These are phyloP conservation scores for Sisor rabdophorus DNA, from an alignment of 2,113 vertebrate species.

Conservation along the genomic window DNA sequence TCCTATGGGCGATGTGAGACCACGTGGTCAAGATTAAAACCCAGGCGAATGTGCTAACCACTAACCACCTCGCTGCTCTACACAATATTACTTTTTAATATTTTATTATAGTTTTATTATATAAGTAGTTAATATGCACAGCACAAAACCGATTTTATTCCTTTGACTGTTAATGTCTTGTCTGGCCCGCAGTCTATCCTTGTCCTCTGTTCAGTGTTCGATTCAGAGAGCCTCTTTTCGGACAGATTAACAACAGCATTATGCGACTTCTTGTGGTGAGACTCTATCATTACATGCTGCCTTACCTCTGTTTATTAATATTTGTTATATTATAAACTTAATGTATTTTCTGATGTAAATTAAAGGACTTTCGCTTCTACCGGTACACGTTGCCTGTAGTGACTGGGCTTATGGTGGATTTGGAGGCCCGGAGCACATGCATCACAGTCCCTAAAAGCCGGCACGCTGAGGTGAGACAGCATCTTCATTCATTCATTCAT, in stretches of 20 bases:
- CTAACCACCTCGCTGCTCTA: too few relatives aligned
- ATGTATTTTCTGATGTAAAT: slow-evolving; percentile 20
- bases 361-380: slow-evolving; percentile 95
- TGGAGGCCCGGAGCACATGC: slow-evolving; percentile 93
- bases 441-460: slow-evolving; percentile 94
- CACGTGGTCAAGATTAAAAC: too few relatives aligned
- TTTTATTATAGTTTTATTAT: too few relatives aligned
- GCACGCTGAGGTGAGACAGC: slow-evolving; percentile 83
- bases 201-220: slow-evolving; percentile 81
- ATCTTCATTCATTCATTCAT: too few relatives aligned
- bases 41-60: too few relatives aligned
- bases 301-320: not conserved
- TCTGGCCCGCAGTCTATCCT: slow-evolving; percentile 76
- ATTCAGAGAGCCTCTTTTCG: slow-evolving; percentile 82
- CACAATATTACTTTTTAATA: too few relatives aligned
- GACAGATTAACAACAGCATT: slow-evolving; percentile 87
- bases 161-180: slow-evolving; percentile 18
- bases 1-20: too few relatives aligned
- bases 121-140: not conserved
- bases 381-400: slow-evolving; percentile 93
- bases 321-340: not conserved
- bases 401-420: slow-evolving; percentile 89
- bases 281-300: slow-evolving; percentile 18
- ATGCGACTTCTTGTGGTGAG: slow-evolving; percentile 92
- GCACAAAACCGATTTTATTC: not conserved